Evolutionary conservation across 2,797 vertebrate genomes (phyloP).

Genomic region (Avahi laniger): DNA sequence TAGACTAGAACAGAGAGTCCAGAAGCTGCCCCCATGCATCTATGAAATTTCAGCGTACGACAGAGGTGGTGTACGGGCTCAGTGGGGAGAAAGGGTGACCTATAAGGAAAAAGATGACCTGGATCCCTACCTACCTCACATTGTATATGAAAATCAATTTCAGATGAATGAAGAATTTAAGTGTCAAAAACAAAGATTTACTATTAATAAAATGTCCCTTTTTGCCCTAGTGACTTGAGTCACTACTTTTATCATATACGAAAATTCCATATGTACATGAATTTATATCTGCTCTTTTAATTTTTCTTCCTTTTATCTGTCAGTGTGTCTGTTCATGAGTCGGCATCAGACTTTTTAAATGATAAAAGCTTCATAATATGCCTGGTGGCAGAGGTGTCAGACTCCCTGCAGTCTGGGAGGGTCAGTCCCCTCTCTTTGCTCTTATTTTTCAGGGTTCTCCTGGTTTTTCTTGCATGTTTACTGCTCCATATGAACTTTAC

Average conservation of each 20-base stretch:
- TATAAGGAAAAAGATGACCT: conserved; percentile 34
- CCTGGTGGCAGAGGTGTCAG: not conserved
- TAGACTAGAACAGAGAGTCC: not conserved
- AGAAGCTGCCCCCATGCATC: not conserved
- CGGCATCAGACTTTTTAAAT: conserved; percentile 23
- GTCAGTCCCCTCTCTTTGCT: not conserved
- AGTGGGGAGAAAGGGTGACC: not conserved
- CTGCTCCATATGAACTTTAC: not conserved
- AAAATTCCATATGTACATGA: not conserved
- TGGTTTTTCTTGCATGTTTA: not conserved
- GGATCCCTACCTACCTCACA: not conserved
- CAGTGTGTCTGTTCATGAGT: conserved; percentile 10
- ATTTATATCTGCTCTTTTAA: not conserved
- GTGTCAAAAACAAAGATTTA: conserved; percentile 39
- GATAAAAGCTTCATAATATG: not conserved
- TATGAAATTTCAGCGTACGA: not conserved
- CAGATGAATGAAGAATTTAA: conserved; percentile 17
- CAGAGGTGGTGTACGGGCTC: not conserved
- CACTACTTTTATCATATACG: not conserved
- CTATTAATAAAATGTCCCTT: not conserved
- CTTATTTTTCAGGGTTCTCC: not conserved
- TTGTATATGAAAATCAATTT: conserved; percentile 33
- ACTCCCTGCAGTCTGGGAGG: not conserved
- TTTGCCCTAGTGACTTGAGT: not conserved
- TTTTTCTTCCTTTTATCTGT: conserved; percentile 39